These are phyloP conservation scores for Ceriagrion tenellum DNA, from an alignment of 2,888 invertebrate genomes.

Conservation along the genomic window DNA sequence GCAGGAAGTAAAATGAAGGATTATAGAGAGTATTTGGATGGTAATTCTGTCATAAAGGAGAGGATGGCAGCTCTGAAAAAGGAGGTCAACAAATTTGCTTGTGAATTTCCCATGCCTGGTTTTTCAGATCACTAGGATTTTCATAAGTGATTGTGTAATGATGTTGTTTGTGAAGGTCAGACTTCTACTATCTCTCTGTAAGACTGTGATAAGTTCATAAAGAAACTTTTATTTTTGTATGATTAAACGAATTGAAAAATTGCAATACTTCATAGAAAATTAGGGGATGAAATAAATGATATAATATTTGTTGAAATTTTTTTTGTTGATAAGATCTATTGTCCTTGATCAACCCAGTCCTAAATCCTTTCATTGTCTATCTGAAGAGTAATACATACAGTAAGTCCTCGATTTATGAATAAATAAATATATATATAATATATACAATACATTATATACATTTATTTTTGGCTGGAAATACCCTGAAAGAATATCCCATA, in stretches of 20 bases:
- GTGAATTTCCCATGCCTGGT: conserved; percentile 80
- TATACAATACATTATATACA: too few species aligned
- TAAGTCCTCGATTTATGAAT: too few species aligned
- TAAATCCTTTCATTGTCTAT: too few species aligned
- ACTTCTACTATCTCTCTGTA: neutral
- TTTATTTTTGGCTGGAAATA: too few species aligned
- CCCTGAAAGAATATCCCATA: too few species aligned
- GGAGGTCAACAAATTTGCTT: conserved; percentile 79
- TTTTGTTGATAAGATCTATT: neutral
- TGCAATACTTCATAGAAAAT: neutral
- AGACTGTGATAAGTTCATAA: conserved; percentile 43
- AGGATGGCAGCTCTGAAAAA: conserved; percentile 76
- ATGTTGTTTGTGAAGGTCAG: neutral
- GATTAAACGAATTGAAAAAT: neutral
- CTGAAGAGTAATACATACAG: too few species aligned
- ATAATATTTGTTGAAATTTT: neutral
- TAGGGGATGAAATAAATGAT: neutral
- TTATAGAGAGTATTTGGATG: conserved; percentile 78
- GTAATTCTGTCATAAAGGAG: conserved; percentile 75
- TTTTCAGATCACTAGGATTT: conserved; percentile 77
- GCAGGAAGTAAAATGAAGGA: conserved; percentile 77
- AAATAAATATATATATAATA: too few species aligned
- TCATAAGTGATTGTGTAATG: neutral
- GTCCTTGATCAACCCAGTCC: too few species aligned
- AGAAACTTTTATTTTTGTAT: conserved; percentile 34